These are phyloP conservation scores for Parthenolecanium corni DNA, from an alignment of 2,888 invertebrate genomes.

Conservation along the genomic window DNA sequence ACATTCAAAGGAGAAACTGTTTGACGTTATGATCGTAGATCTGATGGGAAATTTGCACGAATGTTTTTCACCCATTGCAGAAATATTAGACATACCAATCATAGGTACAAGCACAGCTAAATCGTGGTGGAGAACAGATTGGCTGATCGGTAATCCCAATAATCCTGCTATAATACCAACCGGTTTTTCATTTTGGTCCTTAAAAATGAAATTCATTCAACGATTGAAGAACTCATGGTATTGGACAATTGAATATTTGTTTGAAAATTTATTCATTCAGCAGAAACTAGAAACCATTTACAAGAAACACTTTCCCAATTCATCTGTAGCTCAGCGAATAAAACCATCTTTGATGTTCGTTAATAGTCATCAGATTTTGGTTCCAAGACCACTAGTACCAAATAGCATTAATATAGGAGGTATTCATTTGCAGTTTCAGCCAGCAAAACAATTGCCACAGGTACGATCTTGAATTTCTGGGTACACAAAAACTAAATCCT, in stretches of 20 bases:
- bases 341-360: neutral
- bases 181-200: neutral
- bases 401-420: slow-evolving; percentile 5
- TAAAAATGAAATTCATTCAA: too few relatives aligned
- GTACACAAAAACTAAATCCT: too few relatives aligned
- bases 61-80: slow-evolving; percentile 1
- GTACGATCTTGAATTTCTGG: too few relatives aligned
- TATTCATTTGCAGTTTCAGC: too few relatives aligned
- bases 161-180: neutral
- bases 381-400: neutral
- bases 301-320: neutral
- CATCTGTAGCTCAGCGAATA: neutral
- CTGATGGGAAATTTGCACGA: neutral
- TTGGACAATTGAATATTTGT: too few relatives aligned
- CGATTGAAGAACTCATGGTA: too few relatives aligned
- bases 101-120: neutral
- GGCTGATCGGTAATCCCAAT: neutral
- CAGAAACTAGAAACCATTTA: too few relatives aligned
- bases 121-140: neutral
- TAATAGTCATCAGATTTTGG: neutral
- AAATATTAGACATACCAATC: neutral
- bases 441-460: too few relatives aligned
- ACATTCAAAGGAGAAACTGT: too few relatives aligned
- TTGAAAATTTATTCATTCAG: too few relatives aligned
- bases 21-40: too few relatives aligned